Conservation (phyloP, 2,888 invertebrate genomes). For the Ischnura elegans region DNA sequence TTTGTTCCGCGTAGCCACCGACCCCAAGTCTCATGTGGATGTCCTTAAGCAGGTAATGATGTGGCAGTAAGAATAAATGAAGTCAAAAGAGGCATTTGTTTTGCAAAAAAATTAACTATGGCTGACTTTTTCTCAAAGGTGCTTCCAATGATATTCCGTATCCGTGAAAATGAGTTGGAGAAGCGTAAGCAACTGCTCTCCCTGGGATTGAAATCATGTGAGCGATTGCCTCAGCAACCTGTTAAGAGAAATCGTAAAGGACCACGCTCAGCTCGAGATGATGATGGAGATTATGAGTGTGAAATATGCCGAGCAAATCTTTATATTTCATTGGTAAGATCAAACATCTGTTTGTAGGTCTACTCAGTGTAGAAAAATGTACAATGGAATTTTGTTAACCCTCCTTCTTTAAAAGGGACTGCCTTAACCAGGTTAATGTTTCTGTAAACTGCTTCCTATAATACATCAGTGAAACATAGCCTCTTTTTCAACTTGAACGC, state of each 20-base stretch:
- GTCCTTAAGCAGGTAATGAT: slow-evolving; percentile 81
- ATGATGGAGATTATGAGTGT: slow-evolving; percentile 88
- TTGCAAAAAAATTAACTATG: slow-evolving; percentile 22
- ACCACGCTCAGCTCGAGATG: slow-evolving; percentile 77
- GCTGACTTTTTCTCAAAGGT: slow-evolving; percentile 76
- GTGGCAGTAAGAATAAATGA: background rate
- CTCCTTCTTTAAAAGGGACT: no score
- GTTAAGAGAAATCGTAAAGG: slow-evolving; percentile 78
- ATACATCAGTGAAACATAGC: no score
- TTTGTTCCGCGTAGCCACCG: slow-evolving; percentile 86
- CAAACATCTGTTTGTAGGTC: background rate
- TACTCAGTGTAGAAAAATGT: no score
- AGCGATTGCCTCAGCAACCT: slow-evolving; percentile 82
- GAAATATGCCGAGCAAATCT: slow-evolving; percentile 90
- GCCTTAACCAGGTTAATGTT: no score
- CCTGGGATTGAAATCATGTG: slow-evolving; percentile 83
- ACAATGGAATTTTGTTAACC: no score
- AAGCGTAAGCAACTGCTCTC: slow-evolving; percentile 81
- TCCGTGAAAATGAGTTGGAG: slow-evolving; percentile 83
- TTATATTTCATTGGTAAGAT: slow-evolving; percentile 88
- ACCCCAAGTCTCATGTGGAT: slow-evolving; percentile 82
- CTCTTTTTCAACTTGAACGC: no score
- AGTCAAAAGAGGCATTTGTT: background rate
- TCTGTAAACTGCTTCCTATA: no score
- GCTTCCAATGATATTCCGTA: slow-evolving; percentile 82